Evolutionary conservation across 2,797 vertebrate genomes (phyloP).

Genomic region (Pseudotriccus pelzelni): DNA sequence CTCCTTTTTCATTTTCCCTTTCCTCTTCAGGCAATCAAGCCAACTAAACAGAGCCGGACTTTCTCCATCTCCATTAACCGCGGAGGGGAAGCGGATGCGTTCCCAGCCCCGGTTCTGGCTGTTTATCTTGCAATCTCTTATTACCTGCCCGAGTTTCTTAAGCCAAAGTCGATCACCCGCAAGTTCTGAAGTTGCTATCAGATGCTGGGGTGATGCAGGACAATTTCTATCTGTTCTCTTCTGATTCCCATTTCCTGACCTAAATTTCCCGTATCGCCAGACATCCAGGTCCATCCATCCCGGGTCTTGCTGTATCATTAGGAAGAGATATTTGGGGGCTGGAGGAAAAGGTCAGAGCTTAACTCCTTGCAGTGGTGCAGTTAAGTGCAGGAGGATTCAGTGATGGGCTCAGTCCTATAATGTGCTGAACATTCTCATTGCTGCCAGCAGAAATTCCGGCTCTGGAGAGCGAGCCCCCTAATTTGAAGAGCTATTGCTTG

Average conservation of each 20-base stretch:
- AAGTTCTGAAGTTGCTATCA: conserved; percentile 48
- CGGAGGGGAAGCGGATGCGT: not conserved
- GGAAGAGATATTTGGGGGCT: not conserved
- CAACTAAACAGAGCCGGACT: conserved; percentile 50
- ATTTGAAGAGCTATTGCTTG: not conserved
- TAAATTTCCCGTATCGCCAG: conserved; percentile 9
- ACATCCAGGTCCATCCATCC: not conserved
- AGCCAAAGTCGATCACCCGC: conserved; percentile 45
- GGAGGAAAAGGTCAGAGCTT: not conserved
- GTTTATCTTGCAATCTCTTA: conserved; percentile 72
- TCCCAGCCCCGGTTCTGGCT: not conserved
- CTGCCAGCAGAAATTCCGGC: not conserved
- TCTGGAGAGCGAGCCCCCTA: not conserved
- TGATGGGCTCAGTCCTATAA: not conserved
- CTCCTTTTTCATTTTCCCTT: conserved; percentile 5
- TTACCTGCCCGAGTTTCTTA: conserved; percentile 58
- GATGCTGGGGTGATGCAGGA: not conserved
- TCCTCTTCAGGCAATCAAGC: conserved; percentile 57
- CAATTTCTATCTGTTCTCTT: conserved; percentile 29
- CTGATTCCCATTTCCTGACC: conserved; percentile 7
- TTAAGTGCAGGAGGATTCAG: not conserved
- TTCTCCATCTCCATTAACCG: conserved; percentile 28
- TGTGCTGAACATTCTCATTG: not conserved
- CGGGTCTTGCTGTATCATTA: not conserved
- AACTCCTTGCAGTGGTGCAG: not conserved